Evolutionary conservation across 2,888 invertebrate genomes (phyloP).

Genomic region (Cryptophagus acutangulus): DNA sequence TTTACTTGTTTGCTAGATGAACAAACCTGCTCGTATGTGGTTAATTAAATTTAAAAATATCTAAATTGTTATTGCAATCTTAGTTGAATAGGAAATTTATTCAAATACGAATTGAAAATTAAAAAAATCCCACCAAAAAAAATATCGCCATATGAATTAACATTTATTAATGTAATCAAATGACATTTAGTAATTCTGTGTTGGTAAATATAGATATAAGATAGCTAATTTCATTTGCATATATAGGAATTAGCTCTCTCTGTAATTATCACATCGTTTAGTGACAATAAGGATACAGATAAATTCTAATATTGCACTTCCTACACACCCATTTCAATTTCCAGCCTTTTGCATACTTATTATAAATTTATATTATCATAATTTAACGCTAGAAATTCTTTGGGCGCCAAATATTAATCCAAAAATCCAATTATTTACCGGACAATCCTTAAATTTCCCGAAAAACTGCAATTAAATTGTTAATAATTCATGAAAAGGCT

Average conservation of each 20-base stretch:
- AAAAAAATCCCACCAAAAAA: neutral
- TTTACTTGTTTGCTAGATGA: conserved; percentile 2
- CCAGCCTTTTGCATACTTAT: too few species aligned
- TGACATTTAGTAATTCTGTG: neutral
- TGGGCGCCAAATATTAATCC: too few species aligned
- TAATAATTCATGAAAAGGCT: too few species aligned
- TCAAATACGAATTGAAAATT: neutral
- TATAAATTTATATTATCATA: too few species aligned
- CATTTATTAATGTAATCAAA: neutral
- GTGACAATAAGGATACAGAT: neutral
- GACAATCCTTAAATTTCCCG: too few species aligned
- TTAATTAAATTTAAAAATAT: conserved; percentile 3
- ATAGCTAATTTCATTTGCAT: neutral
- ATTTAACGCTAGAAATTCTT: too few species aligned
- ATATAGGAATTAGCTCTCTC: too few species aligned
- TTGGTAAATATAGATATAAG: neutral
- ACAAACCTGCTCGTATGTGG: too few species aligned
- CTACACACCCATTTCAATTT: neutral
- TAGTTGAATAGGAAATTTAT: conserved; percentile 2
- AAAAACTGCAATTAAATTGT: too few species aligned
- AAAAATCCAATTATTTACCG: too few species aligned
- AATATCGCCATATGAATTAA: too few species aligned
- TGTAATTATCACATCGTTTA: conserved; percentile 1
- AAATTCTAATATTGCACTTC: neutral
- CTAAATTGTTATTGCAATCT: conserved; percentile 1